Percentiles rank a stretch among this genome's conserved stretches.
Conservation (phyloP, 1,140 invertebrate species). For the Plutomurus gul region DNA sequence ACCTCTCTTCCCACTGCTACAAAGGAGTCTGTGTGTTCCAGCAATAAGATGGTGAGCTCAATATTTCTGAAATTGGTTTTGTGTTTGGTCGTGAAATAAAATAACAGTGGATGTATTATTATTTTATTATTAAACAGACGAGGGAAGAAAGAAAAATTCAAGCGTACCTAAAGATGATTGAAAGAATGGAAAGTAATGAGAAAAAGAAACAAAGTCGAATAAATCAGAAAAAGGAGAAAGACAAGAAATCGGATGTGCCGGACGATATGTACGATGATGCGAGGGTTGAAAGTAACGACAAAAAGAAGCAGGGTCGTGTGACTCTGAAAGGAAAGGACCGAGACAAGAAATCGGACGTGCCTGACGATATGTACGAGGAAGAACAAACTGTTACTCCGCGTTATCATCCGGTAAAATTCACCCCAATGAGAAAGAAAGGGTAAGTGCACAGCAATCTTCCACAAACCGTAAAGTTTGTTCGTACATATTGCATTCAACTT, state of each 20-base stretch:
- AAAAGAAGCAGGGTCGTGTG: constrained; percentile 61
- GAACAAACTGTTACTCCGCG: neutral
- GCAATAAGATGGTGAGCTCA: constrained; percentile 25
- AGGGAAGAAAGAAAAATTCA: constrained; percentile 95
- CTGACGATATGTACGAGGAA: neutral
- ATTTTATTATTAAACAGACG: constrained; percentile 63
- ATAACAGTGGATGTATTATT: neutral
- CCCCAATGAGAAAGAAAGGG: constrained; percentile 35
- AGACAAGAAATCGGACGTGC: neutral
- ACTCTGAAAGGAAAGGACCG: constrained; percentile 50
- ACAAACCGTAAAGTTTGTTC: too few relatives aligned
- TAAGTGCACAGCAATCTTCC: constrained; percentile 18
- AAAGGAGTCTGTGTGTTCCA: neutral
- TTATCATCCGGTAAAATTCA: constrained; percentile 29
- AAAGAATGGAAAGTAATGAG: constrained; percentile 63
- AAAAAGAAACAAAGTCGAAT: constrained; percentile 61
- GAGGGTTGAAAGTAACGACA: constrained; percentile 62
- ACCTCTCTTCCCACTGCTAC: neutral
- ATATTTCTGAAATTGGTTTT: neutral
- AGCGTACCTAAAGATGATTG: constrained; percentile 90
- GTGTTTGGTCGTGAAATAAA: neutral
- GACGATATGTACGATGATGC: constrained; percentile 54
- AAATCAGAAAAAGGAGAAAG: constrained; percentile 52
- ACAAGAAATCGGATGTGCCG: neutral
- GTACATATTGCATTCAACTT: neutral